Percentiles rank a stretch among this genome's conserved stretches.
Evolutionary conservation across 2,888 invertebrate genomes (phyloP).

Genomic region (Melipona bicolor): DNA sequence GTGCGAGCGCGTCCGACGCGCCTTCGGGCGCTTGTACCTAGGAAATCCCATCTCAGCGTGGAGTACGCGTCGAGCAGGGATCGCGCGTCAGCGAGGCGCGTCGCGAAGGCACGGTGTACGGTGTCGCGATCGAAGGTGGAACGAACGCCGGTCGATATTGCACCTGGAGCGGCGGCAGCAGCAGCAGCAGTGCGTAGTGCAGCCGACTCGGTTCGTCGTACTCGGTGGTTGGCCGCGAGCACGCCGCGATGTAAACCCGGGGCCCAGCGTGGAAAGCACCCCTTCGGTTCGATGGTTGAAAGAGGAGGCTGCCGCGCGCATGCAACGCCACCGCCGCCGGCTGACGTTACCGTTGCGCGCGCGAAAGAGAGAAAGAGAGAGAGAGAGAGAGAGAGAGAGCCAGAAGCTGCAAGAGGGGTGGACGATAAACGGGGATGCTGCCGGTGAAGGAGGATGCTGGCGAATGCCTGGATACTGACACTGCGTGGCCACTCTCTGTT

Average conservation of each 20-base stretch:
- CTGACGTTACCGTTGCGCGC: constrained; percentile 32
- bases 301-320: constrained; percentile 38
- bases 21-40: no score
- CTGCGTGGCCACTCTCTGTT: constrained; percentile 60
- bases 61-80: not conserved
- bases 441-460: constrained; percentile 52
- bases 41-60: not conserved
- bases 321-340: constrained; percentile 24
- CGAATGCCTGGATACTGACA: constrained; percentile 73
- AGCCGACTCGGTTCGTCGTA: constrained; percentile 39
- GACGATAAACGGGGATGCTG: not conserved
- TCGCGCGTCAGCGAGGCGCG: not conserved
- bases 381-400: constrained; percentile 2
- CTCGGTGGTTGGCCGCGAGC: constrained; percentile 7
- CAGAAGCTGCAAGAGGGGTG: constrained; percentile 34
- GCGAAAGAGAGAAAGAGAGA: constrained; percentile 8
- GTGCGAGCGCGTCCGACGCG: no score
- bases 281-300: constrained; percentile 55
- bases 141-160: constrained; percentile 57
- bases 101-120: not conserved
- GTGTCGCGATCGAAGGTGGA: constrained; percentile 56
- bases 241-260: constrained; percentile 52
- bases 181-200: constrained; percentile 15
- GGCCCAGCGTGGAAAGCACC: constrained; percentile 40
- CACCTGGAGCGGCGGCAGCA: constrained; percentile 52